Evolutionary conservation across 2,797 vertebrate species (phyloP), one percentile per base, ranked within the genome.

Genomic region (Apogon hyalosoma): DNA sequence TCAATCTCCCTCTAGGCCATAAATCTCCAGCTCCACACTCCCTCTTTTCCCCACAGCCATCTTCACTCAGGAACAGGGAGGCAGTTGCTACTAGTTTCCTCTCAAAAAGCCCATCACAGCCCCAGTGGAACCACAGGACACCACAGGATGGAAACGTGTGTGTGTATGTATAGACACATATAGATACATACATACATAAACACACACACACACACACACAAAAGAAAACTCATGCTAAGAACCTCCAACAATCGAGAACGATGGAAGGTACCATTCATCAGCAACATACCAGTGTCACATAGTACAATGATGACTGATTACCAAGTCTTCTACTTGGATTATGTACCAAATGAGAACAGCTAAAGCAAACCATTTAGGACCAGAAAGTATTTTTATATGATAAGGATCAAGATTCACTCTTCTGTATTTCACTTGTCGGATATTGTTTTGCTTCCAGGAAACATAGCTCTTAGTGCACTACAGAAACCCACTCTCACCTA

Each of bases 1-100:
- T 94, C 94, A 94, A 94, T 94, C 93, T 94, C 92, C 88, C 93
- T 90, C 89, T 80, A 88, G 90, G 90, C 91, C 86, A 93, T 93
- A 93, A 94, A 94, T 94, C 92, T 93, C 86, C 53, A 75, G 80
- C 79, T 82, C 88, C 75, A 50, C 80, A 71, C 85, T 79, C 83
- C 74, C 77, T 42, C 73, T 64, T 77, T 77, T 69, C 70, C 79
- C 73, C 78, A 69, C 77, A 87, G 75, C 87, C 85, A 88, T 87
- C 87, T 85, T 89, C 77, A 83, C 81, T 85, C 73, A 79, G 77
- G 75, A 87, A 80, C 79, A 84, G 60, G 73, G 83, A 84, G 71
- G 85, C 83, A 83, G 82, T 80, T 60, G 82, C 83, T 78, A 79
- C 73, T 74, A 73, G 80, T 86, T 83, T 83, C 84, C 81, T 72